phyloP scores from a whole-genome alignment of 2,113 vertebrate species.

The Motacilla tschutschensis region DNA sequence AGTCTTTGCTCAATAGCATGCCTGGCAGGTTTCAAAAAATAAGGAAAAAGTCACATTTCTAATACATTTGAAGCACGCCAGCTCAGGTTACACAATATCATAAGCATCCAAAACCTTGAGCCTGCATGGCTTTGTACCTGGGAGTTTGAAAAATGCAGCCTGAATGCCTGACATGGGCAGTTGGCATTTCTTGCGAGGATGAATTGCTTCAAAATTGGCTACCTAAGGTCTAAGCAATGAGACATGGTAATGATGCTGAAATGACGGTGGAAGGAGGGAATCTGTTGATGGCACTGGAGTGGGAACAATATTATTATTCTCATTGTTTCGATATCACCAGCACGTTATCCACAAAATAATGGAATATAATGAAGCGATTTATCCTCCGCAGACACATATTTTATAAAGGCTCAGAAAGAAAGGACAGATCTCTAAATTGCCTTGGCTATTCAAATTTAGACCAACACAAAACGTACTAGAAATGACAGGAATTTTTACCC shows the following conservation, averaged over 20 bases:
- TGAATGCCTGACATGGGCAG: background rate
- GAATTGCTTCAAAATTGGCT: conserved; percentile 51
- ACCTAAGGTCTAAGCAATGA: conserved; percentile 55
- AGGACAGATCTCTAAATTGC: conserved; percentile 35
- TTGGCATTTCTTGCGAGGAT: background rate
- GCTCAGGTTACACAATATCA: background rate
- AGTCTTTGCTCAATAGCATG: background rate
- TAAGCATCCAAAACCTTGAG: background rate
- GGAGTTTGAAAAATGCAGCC: background rate
- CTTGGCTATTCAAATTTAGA: conserved; percentile 23
- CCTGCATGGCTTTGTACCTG: background rate
- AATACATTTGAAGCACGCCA: background rate
- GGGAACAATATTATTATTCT: conserved; percentile 43
- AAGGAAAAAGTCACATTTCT: background rate
- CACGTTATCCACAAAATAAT: conserved; percentile 50
- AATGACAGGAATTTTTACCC: background rate
- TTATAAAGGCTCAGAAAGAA: conserved; percentile 4
- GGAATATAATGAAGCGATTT: conserved; percentile 30
- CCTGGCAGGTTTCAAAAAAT: background rate
- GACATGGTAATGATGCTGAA: conserved; percentile 46
- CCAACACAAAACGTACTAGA: background rate
- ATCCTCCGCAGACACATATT: conserved; percentile 17
- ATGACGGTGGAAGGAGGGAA: conserved; percentile 3
- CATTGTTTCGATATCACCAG: conserved; percentile 46
- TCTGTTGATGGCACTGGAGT: conserved; percentile 31